Evolutionary conservation across 2,113 vertebrate species (phyloP).

Genomic region (Smithornis capensis): DNA sequence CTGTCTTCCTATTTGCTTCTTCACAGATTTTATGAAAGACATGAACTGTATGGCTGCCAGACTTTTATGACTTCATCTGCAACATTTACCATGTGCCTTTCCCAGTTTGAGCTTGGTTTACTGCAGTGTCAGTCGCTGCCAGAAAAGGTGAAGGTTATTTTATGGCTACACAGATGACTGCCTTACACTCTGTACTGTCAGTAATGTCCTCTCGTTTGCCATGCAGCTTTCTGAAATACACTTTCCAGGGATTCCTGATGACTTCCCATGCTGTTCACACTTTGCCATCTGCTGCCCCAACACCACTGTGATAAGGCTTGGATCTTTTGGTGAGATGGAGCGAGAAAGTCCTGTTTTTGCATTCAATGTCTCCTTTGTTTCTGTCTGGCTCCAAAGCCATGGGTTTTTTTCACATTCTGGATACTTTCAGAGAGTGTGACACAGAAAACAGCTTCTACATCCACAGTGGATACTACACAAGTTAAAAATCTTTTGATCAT

Average conservation of each 20-base stretch:
- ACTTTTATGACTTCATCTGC: slow-evolving; percentile 68
- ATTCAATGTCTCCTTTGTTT: background rate
- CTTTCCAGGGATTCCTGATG: slow-evolving; percentile 55
- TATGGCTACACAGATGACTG: slow-evolving; percentile 47
- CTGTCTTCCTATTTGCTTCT: slow-evolving; percentile 51
- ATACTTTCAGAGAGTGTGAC: background rate
- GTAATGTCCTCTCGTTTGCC: slow-evolving; percentile 32
- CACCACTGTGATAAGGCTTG: background rate
- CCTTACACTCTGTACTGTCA: slow-evolving; percentile 20
- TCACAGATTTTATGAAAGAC: slow-evolving; percentile 70
- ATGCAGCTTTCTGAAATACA: slow-evolving; percentile 34
- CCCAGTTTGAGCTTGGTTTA: slow-evolving; percentile 59
- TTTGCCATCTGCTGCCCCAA: slow-evolving; percentile 65
- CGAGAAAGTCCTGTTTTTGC: background rate
- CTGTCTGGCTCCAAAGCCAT: background rate
- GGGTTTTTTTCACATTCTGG: background rate
- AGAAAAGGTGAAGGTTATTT: slow-evolving; percentile 71
- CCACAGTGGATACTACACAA: fast-evolving
- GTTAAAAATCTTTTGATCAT: background rate
- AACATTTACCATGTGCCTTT: slow-evolving; percentile 19
- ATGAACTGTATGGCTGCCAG: slow-evolving; percentile 50
- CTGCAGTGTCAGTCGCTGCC: slow-evolving; percentile 30
- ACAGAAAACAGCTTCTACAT: background rate
- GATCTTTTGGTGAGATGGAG: slow-evolving; percentile 12
- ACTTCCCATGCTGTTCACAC: slow-evolving; percentile 42